phyloP scores from a whole-genome alignment of 2,113 vertebrate genomes.

The Leucopsar rothschildi region DNA sequence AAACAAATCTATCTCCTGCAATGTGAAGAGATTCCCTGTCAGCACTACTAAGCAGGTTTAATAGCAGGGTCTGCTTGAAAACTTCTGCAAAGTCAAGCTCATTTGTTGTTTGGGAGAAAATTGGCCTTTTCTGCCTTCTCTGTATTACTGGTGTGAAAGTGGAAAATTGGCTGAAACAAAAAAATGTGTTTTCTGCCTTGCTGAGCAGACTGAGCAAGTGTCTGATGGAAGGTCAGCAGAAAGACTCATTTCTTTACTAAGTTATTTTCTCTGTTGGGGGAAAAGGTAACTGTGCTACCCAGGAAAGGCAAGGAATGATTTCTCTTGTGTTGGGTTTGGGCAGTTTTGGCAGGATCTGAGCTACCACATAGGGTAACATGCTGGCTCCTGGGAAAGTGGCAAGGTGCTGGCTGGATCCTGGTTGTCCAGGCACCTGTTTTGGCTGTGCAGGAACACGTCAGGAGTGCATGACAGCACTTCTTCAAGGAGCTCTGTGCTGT shows the following conservation, averaged over 20 bases:
- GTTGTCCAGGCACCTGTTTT: neutral
- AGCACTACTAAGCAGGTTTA: neutral
- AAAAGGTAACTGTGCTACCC: neutral
- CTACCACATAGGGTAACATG: rapidly evolving
- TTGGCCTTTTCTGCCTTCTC: neutral
- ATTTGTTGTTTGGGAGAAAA: neutral
- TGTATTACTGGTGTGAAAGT: neutral
- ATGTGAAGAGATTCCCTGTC: neutral
- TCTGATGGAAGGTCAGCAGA: neutral
- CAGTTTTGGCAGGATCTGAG: neutral
- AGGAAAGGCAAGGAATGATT: neutral
- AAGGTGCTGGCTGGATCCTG: neutral
- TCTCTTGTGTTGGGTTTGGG: neutral
- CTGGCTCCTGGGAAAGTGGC: neutral
- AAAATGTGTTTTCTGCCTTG: neutral
- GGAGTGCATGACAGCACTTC: neutral
- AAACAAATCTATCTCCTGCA: neutral
- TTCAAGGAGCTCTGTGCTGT: neutral
- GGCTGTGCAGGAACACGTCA: rapidly evolving
- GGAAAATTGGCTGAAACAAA: neutral
- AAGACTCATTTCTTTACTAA: neutral
- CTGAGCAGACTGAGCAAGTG: neutral
- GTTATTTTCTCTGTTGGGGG: neutral
- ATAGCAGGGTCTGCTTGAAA: neutral
- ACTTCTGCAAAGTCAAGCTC: neutral